These are phyloP conservation scores for Patiria miniata DNA, from an alignment of 35 echinoderm and acorn worm species.

Conservation along the genomic window DNA sequence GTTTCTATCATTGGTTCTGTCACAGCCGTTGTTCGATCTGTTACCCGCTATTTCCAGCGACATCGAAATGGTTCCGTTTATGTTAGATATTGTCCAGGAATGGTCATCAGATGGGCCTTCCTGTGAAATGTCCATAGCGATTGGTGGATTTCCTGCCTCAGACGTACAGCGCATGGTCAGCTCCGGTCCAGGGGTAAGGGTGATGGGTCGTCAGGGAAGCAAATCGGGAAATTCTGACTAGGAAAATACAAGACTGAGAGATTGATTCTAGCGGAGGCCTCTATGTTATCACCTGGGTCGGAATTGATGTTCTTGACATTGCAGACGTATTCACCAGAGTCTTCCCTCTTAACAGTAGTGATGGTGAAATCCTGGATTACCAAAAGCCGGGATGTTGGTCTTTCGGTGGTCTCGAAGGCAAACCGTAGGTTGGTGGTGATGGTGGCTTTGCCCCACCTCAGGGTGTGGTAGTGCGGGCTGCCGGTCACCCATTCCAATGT, in stretches of 20 bases:
- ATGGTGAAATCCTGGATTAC: neutral
- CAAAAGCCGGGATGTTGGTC: neutral
- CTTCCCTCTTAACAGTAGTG: neutral
- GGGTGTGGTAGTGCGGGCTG: too few relatives aligned
- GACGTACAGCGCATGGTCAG: neutral
- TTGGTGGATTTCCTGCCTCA: neutral
- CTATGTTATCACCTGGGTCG: neutral
- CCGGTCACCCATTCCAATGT: neutral
- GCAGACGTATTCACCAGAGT: neutral
- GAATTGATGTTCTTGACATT: neutral
- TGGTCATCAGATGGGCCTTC: neutral
- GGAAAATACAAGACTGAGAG: neutral
- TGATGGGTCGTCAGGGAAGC: neutral
- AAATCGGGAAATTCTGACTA: neutral
- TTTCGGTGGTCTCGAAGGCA: neutral
- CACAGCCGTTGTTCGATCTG: neutral
- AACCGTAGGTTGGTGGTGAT: neutral
- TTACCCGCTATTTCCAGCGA: neutral
- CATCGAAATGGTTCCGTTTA: neutral
- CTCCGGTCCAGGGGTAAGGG: neutral
- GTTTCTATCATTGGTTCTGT: too few relatives aligned
- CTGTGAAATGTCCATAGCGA: neutral
- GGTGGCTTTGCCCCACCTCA: neutral
- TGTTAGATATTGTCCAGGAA: neutral
- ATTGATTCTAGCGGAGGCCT: neutral